These are phyloP conservation scores for Zoanthus solanderi DNA, from an alignment of 92 coral and sea anemone genomes.

Conservation along the genomic window DNA sequence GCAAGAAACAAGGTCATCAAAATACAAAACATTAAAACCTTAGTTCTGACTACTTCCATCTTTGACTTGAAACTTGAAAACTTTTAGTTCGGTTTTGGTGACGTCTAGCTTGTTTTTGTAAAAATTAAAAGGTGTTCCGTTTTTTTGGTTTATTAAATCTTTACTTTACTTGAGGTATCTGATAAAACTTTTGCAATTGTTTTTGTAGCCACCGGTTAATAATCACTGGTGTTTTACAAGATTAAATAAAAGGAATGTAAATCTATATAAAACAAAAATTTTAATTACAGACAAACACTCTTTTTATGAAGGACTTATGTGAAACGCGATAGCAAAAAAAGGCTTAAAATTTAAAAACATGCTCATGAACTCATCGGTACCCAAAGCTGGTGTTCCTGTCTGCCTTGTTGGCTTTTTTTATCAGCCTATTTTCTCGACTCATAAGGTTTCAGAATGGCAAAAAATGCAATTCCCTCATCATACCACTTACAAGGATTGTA, in stretches of 20 bases:
- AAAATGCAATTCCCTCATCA: no score
- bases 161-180: conserved; percentile 14
- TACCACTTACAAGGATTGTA: no score
- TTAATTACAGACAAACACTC: no score
- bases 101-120: not conserved
- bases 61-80: not conserved
- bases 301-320: no score
- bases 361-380: no score
- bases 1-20: conserved; percentile 27
- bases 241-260: not conserved
- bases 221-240: conserved; percentile 14
- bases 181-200: not conserved
- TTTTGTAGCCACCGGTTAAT: conserved; percentile 11
- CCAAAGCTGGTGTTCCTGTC: no score
- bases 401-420: no score
- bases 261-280: not conserved
- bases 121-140: not conserved
- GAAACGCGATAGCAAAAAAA: no score
- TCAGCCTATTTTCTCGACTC: no score
- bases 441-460: no score
- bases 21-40: conserved; percentile 27
- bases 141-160: not conserved
- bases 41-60: conserved; percentile 6
- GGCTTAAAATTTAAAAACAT: no score
- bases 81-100: not conserved